Percentiles rank a stretch among this genome's conserved stretches.
phyloP scores from a whole-genome alignment of 2,888 invertebrate genomes.

The Hoplodrina blanda region DNA sequence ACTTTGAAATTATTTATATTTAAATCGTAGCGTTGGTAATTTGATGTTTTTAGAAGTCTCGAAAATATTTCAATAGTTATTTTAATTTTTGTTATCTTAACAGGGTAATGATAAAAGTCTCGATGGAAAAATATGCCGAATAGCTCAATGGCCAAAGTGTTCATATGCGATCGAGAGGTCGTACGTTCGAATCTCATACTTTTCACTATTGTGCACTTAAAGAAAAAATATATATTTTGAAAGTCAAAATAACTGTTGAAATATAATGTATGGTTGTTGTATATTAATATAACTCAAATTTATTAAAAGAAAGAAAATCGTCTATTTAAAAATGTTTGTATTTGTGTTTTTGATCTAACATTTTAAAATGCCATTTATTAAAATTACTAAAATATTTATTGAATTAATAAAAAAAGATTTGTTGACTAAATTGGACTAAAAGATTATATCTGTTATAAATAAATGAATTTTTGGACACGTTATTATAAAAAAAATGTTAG shows the following conservation, averaged over 20 bases:
- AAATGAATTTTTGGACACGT: not conserved
- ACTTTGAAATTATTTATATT: slow-evolving; percentile 59
- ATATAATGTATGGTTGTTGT: slow-evolving; percentile 43
- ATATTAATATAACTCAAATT: slow-evolving; percentile 48
- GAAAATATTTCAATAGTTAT: slow-evolving; percentile 28
- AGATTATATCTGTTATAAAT: not conserved
- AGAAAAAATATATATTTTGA: not conserved
- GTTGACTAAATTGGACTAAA: not conserved
- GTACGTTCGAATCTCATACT: slow-evolving; percentile 39
- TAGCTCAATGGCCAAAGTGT: not conserved
- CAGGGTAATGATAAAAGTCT: slow-evolving; percentile 14
- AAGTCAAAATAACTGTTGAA: slow-evolving; percentile 37
- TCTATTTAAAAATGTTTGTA: slow-evolving; percentile 36
- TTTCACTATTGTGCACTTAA: not conserved
- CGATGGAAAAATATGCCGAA: slow-evolving; percentile 9
- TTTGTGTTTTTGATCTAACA: slow-evolving; percentile 49
- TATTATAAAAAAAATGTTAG: slow-evolving; percentile 9
- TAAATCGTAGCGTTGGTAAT: slow-evolving; percentile 51
- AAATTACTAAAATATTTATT: slow-evolving; percentile 27
- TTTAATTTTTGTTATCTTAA: slow-evolving; percentile 20
- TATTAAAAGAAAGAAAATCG: slow-evolving; percentile 31
- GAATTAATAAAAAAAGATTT: not conserved
- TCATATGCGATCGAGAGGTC: slow-evolving; percentile 9
- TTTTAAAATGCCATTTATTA: slow-evolving; percentile 14
- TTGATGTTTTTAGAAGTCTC: slow-evolving; percentile 50